A percentile compares a stretch with the other conserved stretches of the same genome.
These are phyloP conservation scores for Neuroterus valhalla DNA, from an alignment of 1,140 invertebrate genomes.

Conservation along the genomic window DNA sequence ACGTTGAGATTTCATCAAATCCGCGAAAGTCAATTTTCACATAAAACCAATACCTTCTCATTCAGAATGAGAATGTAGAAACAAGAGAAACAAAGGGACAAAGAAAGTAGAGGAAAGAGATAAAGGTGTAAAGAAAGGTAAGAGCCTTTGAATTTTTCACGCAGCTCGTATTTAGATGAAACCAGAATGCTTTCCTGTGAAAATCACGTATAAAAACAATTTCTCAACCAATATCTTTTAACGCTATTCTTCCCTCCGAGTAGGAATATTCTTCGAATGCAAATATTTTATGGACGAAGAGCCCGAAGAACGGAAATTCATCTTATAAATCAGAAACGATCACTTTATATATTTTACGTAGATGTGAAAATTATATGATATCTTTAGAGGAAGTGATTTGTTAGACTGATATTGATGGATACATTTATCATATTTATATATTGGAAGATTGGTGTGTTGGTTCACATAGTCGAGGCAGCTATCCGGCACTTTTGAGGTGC, in stretches of 20 bases:
- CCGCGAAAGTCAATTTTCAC: too few species aligned
- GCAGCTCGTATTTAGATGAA: constrained; percentile 15
- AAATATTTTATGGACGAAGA: constrained; percentile 7
- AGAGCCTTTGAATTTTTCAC: constrained; percentile 31
- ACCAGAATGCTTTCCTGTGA: constrained; percentile 1
- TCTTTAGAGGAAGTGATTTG: constrained; percentile 5
- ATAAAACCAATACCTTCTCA: too few species aligned
- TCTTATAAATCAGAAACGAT: constrained; percentile 24
- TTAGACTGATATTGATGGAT: not conserved
- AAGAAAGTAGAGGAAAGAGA: not conserved
- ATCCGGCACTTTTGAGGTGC: too few species aligned
- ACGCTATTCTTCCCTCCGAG: not conserved
- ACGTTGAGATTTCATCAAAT: too few species aligned
- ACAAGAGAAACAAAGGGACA: not conserved
- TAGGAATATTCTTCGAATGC: constrained; percentile 22
- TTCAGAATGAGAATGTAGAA: not conserved
- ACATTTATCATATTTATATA: not conserved
- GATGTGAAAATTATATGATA: constrained; percentile 5
- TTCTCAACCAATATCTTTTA: constrained; percentile 25
- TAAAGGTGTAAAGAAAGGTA: constrained; percentile 35
- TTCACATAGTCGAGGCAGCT: too few species aligned
- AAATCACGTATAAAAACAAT: constrained; percentile 26
- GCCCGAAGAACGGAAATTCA: not conserved
- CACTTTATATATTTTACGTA: not conserved
- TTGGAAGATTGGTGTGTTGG: too few species aligned